Base-by-base conservation (phyloP, 2,113 vertebrate species). In the Megalops atlanticus region DNA sequence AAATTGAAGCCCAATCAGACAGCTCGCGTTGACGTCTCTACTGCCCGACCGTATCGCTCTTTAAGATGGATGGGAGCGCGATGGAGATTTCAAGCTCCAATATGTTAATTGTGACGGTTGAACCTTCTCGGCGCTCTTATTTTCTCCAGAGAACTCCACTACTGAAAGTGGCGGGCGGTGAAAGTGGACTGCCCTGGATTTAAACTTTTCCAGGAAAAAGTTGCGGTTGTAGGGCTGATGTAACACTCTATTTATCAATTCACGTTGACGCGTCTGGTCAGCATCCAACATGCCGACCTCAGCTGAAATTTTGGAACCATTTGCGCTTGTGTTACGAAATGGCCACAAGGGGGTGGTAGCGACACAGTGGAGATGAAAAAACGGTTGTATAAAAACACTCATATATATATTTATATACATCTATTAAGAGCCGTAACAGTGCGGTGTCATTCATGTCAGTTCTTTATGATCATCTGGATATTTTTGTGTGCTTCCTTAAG, bases 331-430 rank as follows among this genome's bases (percentile, higher is more conserved):
- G 87, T 85, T 90, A 81, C 80, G 16, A 10, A 54, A 85, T 83
- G 88, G 85, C 94, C 93, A 94, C 93, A 89, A 94, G 94, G 92
- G 93, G 93, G 94, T 83, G 92, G 88, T 92, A 92, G 90, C 89
- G 86, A 85, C 85, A 82, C 73, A 38, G 58, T 73, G 45, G 52
- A 80, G 70, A 58, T n/a, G n/a, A n/a, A n/a, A n/a, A n/a, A n/a
- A n/a, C n/a, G n/a, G n/a, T n/a, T n/a, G n/a, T n/a, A n/a, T n/a
- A 40, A 82, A 82, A 79, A 49, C 68, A 85, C 80, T 88, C n/a
- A n/a, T n/a, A n/a, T n/a, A n/a, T n/a, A n/a, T n/a, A n/a, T n/a
- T n/a, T n/a, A n/a, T n/a, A n/a, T n/a, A n/a, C n/a, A n/a, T n/a
- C n/a, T n/a, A n/a, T 83, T 41, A 79, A 79, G 86, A 82, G 79